Conservation (phyloP, 2,113 vertebrate species). For the Bothrops jararaca region DNA sequence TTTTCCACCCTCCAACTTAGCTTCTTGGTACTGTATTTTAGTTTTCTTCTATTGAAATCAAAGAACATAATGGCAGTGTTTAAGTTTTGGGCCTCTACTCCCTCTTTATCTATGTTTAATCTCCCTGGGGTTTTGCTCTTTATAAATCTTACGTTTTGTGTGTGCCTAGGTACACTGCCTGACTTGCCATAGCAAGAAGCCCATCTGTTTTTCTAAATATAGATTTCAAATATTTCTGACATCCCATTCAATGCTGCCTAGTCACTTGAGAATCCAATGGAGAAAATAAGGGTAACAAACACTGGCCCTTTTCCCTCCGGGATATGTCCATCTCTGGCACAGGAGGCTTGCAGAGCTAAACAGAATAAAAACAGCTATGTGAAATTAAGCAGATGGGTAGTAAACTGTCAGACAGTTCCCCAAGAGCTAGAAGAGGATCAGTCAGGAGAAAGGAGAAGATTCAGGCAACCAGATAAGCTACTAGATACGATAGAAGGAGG, state of each 20-base stretch:
- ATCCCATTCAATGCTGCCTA: background rate
- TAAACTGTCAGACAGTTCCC: slow-evolving; percentile 50
- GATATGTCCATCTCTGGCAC: background rate
- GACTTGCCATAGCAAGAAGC: background rate
- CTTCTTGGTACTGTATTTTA: background rate
- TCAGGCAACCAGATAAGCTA: background rate
- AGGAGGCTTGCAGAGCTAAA: slow-evolving; percentile 27
- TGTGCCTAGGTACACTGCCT: background rate
- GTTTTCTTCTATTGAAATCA: background rate
- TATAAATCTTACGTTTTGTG: background rate
- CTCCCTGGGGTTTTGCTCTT: background rate
- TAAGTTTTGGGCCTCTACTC: background rate
- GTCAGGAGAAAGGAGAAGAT: background rate
- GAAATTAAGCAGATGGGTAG: slow-evolving; percentile 53
- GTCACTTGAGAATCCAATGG: slow-evolving; percentile 3
- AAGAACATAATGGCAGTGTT: background rate
- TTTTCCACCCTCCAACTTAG: background rate
- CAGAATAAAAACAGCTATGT: slow-evolving; percentile 32
- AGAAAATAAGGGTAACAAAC: background rate
- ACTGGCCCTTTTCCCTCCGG: background rate
- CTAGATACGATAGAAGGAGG: background rate
- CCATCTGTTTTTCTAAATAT: slow-evolving; percentile 16
- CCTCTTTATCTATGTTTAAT: background rate
- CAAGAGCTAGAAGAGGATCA: slow-evolving; percentile 56
- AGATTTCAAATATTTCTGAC: background rate